Percentiles rank a stretch among this genome's conserved stretches.
These are phyloP conservation scores for Huso huso DNA, from an alignment of 2,797 vertebrate species.

Conservation along the genomic window DNA sequence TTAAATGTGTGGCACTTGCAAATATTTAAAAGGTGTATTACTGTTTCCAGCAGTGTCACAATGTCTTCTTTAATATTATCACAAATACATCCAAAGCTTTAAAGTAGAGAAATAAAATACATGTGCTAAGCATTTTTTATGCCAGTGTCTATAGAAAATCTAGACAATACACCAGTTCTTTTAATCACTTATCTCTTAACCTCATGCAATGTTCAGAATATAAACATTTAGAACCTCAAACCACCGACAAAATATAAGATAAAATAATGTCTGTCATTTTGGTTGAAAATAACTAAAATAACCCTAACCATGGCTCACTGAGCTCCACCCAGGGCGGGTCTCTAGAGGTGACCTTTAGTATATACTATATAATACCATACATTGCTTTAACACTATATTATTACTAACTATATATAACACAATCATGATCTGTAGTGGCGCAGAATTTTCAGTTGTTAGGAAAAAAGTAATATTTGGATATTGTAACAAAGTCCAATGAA, in stretches of 20 bases:
- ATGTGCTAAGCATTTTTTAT: no score
- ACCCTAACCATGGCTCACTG: constrained; percentile 41
- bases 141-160: no score
- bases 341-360: constrained; percentile 58
- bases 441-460: no score
- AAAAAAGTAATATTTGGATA: no score
- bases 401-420: constrained; percentile 53
- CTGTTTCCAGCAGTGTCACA: no score
- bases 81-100: no score
- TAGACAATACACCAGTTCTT: constrained; percentile 12
- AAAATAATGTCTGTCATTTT: constrained; percentile 62
- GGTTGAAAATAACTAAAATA: constrained; percentile 46
- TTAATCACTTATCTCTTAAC: constrained; percentile 30
- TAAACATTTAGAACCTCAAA: constrained; percentile 31
- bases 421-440: no score
- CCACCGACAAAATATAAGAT: constrained; percentile 49
- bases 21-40: no score
- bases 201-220: background rate
- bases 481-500: no score
- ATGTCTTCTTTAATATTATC: no score
- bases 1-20: no score
- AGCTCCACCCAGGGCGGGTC: constrained; percentile 53
- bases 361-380: constrained; percentile 56
- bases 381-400: constrained; percentile 50
- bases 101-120: no score